phyloP scores from a whole-genome alignment of 2,888 invertebrate species.

The Dryomyza anilis region DNA sequence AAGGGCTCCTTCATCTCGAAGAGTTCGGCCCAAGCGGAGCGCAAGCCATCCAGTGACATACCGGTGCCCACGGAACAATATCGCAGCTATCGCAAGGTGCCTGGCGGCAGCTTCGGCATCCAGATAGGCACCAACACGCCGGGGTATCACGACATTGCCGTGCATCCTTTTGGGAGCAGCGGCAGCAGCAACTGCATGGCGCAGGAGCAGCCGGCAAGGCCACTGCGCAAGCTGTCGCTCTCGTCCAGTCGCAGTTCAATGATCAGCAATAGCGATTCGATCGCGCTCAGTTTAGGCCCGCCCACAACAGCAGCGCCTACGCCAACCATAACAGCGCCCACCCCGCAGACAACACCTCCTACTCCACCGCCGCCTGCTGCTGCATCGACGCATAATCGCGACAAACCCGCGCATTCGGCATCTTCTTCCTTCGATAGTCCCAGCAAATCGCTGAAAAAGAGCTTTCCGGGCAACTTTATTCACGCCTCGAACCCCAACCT shows the following conservation, averaged over 20 bases:
- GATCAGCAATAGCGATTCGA: slow-evolving; percentile 39
- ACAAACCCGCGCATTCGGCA: slow-evolving; percentile 25
- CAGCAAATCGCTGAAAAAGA: slow-evolving; percentile 53
- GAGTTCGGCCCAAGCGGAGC: slow-evolving; percentile 36
- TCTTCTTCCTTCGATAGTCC: slow-evolving; percentile 39
- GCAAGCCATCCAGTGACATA: slow-evolving; percentile 63
- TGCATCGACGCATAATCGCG: slow-evolving; percentile 20
- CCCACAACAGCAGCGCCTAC: slow-evolving; percentile 51
- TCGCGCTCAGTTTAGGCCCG: slow-evolving; percentile 40
- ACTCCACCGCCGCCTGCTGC: slow-evolving; percentile 25
- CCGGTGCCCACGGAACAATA: slow-evolving; percentile 81
- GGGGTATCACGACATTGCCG: slow-evolving; percentile 42
- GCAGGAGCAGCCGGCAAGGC: slow-evolving; percentile 15
- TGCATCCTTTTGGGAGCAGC: slow-evolving; percentile 34
- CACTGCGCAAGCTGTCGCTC: slow-evolving; percentile 42
- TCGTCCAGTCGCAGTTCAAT: slow-evolving; percentile 51
- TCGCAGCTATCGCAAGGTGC: slow-evolving; percentile 73
- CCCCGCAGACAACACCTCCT: slow-evolving; percentile 13
- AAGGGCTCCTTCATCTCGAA: slow-evolving; percentile 49
- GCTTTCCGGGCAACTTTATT: slow-evolving; percentile 66
- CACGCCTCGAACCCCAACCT: slow-evolving; percentile 76
- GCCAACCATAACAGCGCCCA: slow-evolving; percentile 28
- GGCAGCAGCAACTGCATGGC: slow-evolving; percentile 9
- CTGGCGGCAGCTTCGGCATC: slow-evolving; percentile 63
- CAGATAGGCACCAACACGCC: slow-evolving; percentile 60